A percentile compares a stretch with the other conserved stretches of the same genome.
Conservation (phyloP, 2,113 vertebrate genomes). For the Platanista minor region DNA sequence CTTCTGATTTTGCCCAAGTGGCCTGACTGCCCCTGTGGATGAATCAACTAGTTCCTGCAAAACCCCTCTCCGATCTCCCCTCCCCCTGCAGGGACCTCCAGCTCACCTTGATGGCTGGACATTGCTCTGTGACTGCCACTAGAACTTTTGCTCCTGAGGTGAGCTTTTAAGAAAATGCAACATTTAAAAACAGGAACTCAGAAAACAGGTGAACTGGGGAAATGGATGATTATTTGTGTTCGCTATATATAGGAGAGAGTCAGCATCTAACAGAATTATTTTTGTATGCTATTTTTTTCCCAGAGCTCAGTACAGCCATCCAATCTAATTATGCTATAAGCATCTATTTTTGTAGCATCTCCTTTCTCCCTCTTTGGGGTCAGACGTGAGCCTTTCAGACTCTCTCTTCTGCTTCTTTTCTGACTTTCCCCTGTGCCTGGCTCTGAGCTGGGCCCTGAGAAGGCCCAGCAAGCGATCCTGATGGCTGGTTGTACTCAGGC, state of each 20-base stretch:
- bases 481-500: neutral
- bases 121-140: neutral
- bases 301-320: conserved; percentile 24
- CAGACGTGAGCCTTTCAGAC: neutral
- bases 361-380: neutral
- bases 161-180: conserved; percentile 27
- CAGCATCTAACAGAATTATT: conserved; percentile 38
- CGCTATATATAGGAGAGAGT: conserved; percentile 41
- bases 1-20: neutral
- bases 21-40: neutral
- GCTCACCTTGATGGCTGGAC: neutral
- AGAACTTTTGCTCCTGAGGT: neutral
- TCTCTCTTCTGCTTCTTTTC: neutral
- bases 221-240: conserved; percentile 48
- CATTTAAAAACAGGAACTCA: conserved; percentile 36
- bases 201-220: conserved; percentile 20
- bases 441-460: neutral
- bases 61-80: too few species aligned
- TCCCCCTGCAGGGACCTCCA: neutral
- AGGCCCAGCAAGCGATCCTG: neutral
- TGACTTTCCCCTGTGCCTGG: neutral
- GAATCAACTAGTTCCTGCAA: neutral
- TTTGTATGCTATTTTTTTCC: conserved; percentile 44
- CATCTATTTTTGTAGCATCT: conserved; percentile 38
- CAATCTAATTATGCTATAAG: neutral